Conservation (phyloP, 1,140 invertebrate species). For the Leguminivora glycinivorella region DNA sequence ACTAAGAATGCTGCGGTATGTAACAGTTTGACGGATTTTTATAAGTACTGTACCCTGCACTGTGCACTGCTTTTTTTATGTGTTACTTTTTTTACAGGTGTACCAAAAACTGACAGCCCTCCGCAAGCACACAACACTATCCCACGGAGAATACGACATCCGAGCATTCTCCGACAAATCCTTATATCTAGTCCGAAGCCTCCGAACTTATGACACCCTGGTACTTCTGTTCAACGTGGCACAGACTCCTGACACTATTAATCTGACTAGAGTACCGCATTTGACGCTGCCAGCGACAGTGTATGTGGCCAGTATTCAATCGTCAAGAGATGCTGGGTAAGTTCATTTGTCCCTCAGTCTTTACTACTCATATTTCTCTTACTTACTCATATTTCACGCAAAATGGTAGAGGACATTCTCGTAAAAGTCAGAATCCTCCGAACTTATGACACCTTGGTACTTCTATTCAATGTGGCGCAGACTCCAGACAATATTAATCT, state of each 20-base stretch:
- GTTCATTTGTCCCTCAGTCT: too few species aligned
- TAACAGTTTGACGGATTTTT: too few species aligned
- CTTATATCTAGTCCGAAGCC: conserved; percentile 53
- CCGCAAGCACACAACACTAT: conserved; percentile 54
- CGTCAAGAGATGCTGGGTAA: conserved; percentile 55
- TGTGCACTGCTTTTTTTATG: too few species aligned
- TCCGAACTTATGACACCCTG: conserved; percentile 56
- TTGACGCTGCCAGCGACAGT: conserved; percentile 56
- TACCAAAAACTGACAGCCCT: conserved; percentile 61
- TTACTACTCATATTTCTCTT: too few species aligned
- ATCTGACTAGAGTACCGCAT: conserved; percentile 45
- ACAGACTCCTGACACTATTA: conserved; percentile 47
- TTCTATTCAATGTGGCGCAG: conserved; percentile 69
- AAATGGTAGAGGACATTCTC: too few species aligned
- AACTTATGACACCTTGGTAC: conserved; percentile 54
- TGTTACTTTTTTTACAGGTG: conserved; percentile 53
- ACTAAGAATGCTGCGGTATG: too few species aligned
- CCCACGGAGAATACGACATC: conserved; percentile 65
- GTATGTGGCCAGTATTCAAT: conserved; percentile 62
- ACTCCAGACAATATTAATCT: too few species aligned
- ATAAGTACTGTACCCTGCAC: too few species aligned
- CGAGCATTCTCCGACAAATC: conserved; percentile 54
- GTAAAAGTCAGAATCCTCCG: conserved; percentile 52
- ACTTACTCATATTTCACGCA: too few species aligned
- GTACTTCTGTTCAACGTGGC: conserved; percentile 69